Base-by-base conservation (phyloP, 2,797 vertebrate species). In the Malacoraja senta region DNA sequence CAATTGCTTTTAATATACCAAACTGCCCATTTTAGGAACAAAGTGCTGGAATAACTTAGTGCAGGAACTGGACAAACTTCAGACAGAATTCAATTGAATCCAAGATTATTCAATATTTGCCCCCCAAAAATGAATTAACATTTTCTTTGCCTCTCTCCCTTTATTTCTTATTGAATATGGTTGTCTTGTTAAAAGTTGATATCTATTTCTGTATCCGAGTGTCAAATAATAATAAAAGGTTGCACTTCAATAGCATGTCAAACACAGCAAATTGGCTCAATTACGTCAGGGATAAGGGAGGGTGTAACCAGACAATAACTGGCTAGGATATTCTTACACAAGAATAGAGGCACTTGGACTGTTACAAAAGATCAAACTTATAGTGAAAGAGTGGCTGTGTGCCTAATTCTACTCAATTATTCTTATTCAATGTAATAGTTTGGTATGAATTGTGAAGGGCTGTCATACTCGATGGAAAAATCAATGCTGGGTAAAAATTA, bases 381-480 rank as follows among this genome's bases (percentile, higher is more conserved):
- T 35, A 44, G 88, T 38, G 17, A 53, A 53, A 72, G 65, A 53
- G 71, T 91, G 63, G 90, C 24, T 74, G n/a, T 26, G 0, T 29
- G 71, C 21, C 90, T 91, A 74, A 72, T 74, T 72, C 35, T 44
- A 53, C 68, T 72, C 13, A 74, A 74, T 91, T 91, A 91, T 72
- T 91, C 38, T 68, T 91, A 35, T 53, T 91, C 68, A 38, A 15
- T 91, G 21, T 74, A 91, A 72, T 91, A 44, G 32, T 21, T 91
- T 38, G 19, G 44, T 35, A 74, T 53, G 38, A 91, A 29, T 68
- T 74, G 68, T 72, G 88, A 72, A 15, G 68, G 26, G 32, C 35
- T 38, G 38, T 35, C 35, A 91, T 53, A 35, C 71, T 35, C 74
- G 90, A 91, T 91, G 24, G 19, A 71, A 91, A 91, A 91, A 91